Conservation (phyloP, 2,113 vertebrate species). For the Synchiropus splendidus region DNA sequence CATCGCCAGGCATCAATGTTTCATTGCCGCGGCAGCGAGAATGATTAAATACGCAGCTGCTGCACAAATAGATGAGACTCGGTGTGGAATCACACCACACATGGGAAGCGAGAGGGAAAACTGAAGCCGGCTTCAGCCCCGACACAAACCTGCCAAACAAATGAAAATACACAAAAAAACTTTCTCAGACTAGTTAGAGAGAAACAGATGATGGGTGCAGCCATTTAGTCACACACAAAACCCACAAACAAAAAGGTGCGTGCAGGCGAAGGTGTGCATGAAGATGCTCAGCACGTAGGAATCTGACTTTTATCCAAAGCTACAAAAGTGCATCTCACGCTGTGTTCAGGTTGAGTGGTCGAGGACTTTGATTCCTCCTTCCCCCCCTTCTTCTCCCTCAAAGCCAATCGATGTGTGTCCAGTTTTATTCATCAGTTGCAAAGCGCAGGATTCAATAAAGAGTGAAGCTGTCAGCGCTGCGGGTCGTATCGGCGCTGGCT, state of each 20-base stretch:
- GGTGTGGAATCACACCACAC: conserved; percentile 8
- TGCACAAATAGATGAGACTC: conserved; percentile 14
- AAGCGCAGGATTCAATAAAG: conserved; percentile 23
- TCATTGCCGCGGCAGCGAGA: conserved; percentile 24
- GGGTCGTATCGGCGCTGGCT: conserved; percentile 9
- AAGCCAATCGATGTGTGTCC: conserved; percentile 31
- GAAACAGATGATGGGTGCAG: no score
- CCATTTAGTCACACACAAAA: no score
- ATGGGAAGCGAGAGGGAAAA: neutral
- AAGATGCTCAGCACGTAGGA: no score
- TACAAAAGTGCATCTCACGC: no score
- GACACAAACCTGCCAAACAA: no score
- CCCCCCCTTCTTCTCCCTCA: conserved; percentile 1
- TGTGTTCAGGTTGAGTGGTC: neutral
- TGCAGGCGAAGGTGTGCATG: no score
- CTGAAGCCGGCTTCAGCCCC: no score
- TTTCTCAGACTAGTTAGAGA: no score
- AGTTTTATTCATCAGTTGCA: conserved; percentile 16
- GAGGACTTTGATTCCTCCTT: neutral
- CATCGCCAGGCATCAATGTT: conserved; percentile 34
- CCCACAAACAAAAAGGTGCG: no score
- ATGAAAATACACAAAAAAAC: no score
- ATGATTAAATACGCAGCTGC: conserved; percentile 22
- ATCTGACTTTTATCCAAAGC: no score
- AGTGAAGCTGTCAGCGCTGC: conserved; percentile 33